Conservation (phyloP, 2,888 invertebrate species). For the Argyresthia goedartella region DNA sequence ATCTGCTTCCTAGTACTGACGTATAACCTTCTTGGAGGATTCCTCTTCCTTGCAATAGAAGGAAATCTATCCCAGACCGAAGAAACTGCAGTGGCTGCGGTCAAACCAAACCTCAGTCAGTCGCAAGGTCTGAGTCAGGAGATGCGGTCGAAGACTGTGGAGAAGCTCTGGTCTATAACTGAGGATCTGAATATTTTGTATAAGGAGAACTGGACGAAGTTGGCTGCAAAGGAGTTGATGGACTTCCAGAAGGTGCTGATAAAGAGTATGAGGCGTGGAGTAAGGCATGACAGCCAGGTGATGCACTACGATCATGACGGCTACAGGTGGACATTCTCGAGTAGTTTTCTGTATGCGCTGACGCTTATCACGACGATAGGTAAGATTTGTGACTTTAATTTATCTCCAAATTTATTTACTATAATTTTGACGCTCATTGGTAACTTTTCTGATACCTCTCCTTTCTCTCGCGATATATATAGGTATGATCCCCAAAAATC, state of each 20-base stretch:
- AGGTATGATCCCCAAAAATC: no score
- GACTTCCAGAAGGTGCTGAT: constrained; percentile 81
- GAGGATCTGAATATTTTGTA: constrained; percentile 90
- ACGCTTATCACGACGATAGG: constrained; percentile 96
- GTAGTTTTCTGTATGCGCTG: constrained; percentile 92
- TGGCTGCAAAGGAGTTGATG: constrained; percentile 89
- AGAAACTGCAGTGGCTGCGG: constrained; percentile 75
- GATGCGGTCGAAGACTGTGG: constrained; percentile 79
- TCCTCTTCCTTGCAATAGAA: constrained; percentile 89
- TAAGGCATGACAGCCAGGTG: constrained; percentile 60
- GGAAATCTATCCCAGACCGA: constrained; percentile 65
- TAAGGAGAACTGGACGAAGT: constrained; percentile 91
- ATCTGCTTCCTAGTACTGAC: constrained; percentile 88
- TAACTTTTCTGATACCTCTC: no score
- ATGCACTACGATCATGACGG: constrained; percentile 41
- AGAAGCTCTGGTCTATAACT: constrained; percentile 87
- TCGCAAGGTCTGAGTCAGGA: constrained; percentile 64
- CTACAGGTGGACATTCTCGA: constrained; percentile 91
- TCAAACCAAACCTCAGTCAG: constrained; percentile 72
- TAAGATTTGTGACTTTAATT: constrained; percentile 58
- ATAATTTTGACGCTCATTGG: no score
- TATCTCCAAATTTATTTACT: neutral
- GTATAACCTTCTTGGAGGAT: constrained; percentile 93
- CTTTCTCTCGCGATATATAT: no score
- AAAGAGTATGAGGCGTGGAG: constrained; percentile 49